These are phyloP conservation scores for Diachasmimorpha longicaudata DNA, from an alignment of 1,140 invertebrate genomes.

Conservation along the genomic window DNA sequence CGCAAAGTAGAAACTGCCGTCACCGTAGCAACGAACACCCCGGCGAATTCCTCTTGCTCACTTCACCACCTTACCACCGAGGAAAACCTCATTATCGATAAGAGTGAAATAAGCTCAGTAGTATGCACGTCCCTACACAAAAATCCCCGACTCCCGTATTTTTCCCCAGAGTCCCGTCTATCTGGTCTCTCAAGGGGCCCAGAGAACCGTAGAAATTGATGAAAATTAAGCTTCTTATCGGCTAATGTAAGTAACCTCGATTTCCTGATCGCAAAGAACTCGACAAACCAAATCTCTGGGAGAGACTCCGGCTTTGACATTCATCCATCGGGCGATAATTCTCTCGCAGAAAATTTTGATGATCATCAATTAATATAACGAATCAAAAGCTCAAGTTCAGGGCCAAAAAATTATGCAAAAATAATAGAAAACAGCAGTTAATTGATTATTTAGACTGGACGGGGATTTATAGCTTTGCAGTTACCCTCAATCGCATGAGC, in stretches of 20 bases:
- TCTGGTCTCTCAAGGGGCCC: not conserved
- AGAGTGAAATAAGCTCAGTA: slow-evolving; percentile 13
- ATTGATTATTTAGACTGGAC: not conserved
- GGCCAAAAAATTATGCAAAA: too few species aligned
- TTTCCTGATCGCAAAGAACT: not conserved
- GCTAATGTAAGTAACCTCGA: not conserved
- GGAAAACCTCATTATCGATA: slow-evolving; percentile 22
- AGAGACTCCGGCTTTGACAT: not conserved
- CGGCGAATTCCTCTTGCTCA: not conserved
- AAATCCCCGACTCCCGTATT: not conserved
- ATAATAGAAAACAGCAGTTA: not conserved
- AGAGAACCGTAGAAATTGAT: not conserved
- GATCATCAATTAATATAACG: too few species aligned
- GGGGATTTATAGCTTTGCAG: not conserved
- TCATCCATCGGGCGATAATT: too few species aligned
- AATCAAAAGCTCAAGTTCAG: too few species aligned
- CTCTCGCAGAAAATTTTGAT: too few species aligned
- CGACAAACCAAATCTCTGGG: not conserved
- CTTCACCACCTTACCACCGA: not conserved
- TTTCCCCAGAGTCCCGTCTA: not conserved
- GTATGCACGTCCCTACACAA: not conserved
- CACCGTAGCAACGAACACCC: slow-evolving; percentile 28
- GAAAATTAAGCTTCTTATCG: not conserved
- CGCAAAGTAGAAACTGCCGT: slow-evolving; percentile 28
- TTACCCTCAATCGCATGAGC: not conserved